Evolutionary conservation across 1,140 invertebrate species (phyloP).

Genomic region (Limonius californicus): DNA sequence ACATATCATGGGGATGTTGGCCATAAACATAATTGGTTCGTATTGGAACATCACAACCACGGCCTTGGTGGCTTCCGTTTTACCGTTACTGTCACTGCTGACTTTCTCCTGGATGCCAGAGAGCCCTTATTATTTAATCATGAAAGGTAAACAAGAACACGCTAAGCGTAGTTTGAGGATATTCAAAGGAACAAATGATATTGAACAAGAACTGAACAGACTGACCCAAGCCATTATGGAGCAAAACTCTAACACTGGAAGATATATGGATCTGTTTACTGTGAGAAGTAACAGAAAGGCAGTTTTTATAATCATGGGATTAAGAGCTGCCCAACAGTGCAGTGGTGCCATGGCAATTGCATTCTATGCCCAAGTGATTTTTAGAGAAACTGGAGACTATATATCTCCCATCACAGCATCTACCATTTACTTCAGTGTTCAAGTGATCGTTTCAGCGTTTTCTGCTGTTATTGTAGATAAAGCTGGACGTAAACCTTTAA

Average conservation of each 20-base stretch:
- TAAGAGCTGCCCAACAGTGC: slow-evolving; percentile 72
- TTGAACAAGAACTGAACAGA: slow-evolving; percentile 53
- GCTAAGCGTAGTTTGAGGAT: slow-evolving; percentile 47
- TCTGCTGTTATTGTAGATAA: slow-evolving; percentile 66
- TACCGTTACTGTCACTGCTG: slow-evolving; percentile 73
- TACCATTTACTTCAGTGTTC: slow-evolving; percentile 61
- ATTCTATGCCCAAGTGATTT: slow-evolving; percentile 71
- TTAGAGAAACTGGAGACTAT: slow-evolving; percentile 55
- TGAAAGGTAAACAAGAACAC: slow-evolving; percentile 54
- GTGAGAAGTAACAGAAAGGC: slow-evolving; percentile 58
- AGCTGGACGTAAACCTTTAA: slow-evolving; percentile 64
- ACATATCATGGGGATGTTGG: slow-evolving; percentile 57
- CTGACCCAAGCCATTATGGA: slow-evolving; percentile 54
- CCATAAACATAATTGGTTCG: slow-evolving; percentile 62
- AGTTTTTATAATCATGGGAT: slow-evolving; percentile 57
- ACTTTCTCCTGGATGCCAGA: no score
- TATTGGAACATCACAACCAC: slow-evolving; percentile 54
- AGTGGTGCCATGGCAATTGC: slow-evolving; percentile 72
- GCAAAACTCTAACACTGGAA: slow-evolving; percentile 44
- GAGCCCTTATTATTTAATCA: no score
- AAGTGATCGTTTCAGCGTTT: slow-evolving; percentile 59
- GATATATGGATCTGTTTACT: slow-evolving; percentile 54
- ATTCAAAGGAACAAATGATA: slow-evolving; percentile 25
- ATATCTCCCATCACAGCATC: slow-evolving; percentile 34
- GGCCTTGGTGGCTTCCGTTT: slow-evolving; percentile 54